These are phyloP conservation scores for Dynastes maya DNA, from an alignment of 2,888 invertebrate species.

Conservation along the genomic window DNA sequence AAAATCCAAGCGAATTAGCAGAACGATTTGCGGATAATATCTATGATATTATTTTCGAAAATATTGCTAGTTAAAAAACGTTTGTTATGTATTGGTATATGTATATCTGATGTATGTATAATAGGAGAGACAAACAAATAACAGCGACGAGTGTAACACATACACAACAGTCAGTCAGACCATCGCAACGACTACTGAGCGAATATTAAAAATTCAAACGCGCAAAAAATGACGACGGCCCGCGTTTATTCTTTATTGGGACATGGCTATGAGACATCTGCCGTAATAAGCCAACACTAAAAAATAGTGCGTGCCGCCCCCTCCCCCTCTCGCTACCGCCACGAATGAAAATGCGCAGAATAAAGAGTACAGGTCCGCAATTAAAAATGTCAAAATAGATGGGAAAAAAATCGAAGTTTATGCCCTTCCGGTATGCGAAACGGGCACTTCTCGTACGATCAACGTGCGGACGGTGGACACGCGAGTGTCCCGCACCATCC, in stretches of 20 bases:
- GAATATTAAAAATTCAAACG: conserved; percentile 71
- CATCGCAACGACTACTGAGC: conserved; percentile 64
- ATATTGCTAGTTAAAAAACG: background rate
- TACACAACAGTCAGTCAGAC: conserved; percentile 47
- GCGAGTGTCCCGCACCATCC: conserved; percentile 42
- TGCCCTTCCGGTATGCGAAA: conserved; percentile 50
- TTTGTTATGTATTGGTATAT: background rate
- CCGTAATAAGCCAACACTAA: conserved; percentile 78
- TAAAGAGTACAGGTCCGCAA: conserved; percentile 75
- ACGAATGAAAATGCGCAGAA: conserved; percentile 76
- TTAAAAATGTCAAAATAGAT: conserved; percentile 73
- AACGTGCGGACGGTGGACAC: conserved; percentile 49
- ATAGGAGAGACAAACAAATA: conserved; percentile 42
- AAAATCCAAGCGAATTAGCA: background rate
- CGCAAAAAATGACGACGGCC: conserved; percentile 69
- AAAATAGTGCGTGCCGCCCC: conserved; percentile 77
- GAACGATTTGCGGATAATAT: background rate
- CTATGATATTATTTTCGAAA: background rate
- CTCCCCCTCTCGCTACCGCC: conserved; percentile 64
- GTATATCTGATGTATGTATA: conserved; percentile 2
- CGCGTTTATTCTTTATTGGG: conserved; percentile 71
- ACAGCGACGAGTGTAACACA: conserved; percentile 44
- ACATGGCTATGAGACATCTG: conserved; percentile 77
- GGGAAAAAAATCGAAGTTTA: conserved; percentile 66
- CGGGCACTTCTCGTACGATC: conserved; percentile 40